Evolutionary conservation across 2,113 vertebrate species (phyloP), one percentile per base, ranked within the genome.

Genomic region (Gadus macrocephalus): DNA sequence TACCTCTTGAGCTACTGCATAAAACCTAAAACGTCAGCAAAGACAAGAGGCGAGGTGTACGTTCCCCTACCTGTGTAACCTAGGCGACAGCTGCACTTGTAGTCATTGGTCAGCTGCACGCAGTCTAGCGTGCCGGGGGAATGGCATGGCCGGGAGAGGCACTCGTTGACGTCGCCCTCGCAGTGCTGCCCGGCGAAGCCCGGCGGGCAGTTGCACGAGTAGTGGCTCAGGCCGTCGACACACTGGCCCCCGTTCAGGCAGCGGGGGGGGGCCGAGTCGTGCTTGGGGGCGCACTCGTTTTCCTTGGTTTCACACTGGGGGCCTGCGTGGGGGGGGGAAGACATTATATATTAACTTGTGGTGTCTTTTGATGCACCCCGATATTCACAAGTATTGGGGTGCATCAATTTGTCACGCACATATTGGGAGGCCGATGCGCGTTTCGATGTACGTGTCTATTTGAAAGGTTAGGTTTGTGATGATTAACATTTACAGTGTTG

Each of bases 81-180:
- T 0, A 89, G 92, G 6, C 93, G 95, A 79, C 96, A 98, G 79
- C 92, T 82, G 55, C 96, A 98, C 15, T 80, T 85, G 66, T 95
- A 98, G 78, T 96, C 90, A 0, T 96, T 95, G 71, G 84, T 88
- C 27, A 94, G 89, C 85, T 97, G 95, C 4, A 96, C 82, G 53
- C 96, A 98, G 88, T 98, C 96, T 25, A 96, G 90, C 75, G 92
- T 97, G 22, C 96, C 96, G 1, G 89, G 82, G 0, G 88, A 25
- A 71, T 90, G 90, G 83, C 96, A 98, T 2, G 96, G 96, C 55
- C 58, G 89, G n/a, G 96, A 94, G 1, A 91, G 90, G 74, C 96
- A 98, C 77, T 98, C 96, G 0, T 98, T 98, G 72, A 97, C 91
- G 80, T 98, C 95, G 0, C 96, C 96, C 75, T 98, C 95, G 0